Evolutionary conservation across 2,888 invertebrate genomes (phyloP), one percentile per base, ranked within the genome.

Genomic region (Asteroscopus sphinx): DNA sequence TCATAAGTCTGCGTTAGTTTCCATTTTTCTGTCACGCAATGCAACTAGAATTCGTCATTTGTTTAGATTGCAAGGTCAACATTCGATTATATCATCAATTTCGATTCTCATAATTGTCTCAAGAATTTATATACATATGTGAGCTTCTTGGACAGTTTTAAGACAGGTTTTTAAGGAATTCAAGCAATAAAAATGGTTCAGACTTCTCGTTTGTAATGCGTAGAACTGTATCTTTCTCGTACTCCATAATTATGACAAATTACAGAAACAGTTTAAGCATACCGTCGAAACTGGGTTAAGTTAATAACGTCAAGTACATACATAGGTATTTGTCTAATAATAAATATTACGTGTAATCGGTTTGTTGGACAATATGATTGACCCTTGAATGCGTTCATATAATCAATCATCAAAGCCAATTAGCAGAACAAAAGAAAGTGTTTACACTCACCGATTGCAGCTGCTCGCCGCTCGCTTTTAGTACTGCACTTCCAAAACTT

Each of bases 401-500:
- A n/a, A n/a, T n/a, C n/a, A n/a, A n/a, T n/a, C n/a, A n/a, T n/a
- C n/a, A n/a, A 8, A 21, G n/a, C 13, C 6, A 8, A 36, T 45
- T 9, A 36, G 6, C n/a, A 40, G 52, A 45, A 45, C 21, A 46
- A 60, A 60, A 33, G 28, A 47, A 64, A 66, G 46, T 46, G 30
- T 37, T 65, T 13, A 25, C 53, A 83, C 90, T 89, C 55, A 92
- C 91, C 90, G 21, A 82, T 48, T 55, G 81, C 83, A 35, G 86
- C 86, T 21, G 77, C 77, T 41, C 85, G 87, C 46, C 87, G 82
- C 58, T 88, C 85, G 46, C 82, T 83, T 76, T 88, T 92, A 46
- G 83, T 80, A 63, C 81, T 84, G 74, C 93, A 94, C 85, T 90
- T 92, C 93, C 92, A 94, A 86, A 94, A 92, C 82, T 92, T 93